Base-by-base conservation (phyloP, 2,888 invertebrate species). In the Philereme transversata region DNA sequence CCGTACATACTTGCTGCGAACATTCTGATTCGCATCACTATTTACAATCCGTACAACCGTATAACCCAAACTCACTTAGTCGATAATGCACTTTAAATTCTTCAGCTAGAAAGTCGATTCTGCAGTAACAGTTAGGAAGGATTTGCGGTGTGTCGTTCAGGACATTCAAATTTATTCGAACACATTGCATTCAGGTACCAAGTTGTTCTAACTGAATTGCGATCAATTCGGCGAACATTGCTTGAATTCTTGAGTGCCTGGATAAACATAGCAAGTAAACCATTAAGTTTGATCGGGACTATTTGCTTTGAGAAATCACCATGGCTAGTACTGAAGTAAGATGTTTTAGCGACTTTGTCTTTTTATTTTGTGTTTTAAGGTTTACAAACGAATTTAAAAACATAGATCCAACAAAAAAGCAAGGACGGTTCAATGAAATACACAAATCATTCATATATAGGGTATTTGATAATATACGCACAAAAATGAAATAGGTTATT, bases 21-120 rank as follows among this genome's bases (percentile, higher is more conserved):
- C 87, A 90, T 83, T 81, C 83, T 85, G 90, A 90, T 91, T 90
- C 83, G 76, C 87, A 90, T 91, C 88, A 83, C 80, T 75, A 76
- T 61, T 65, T 60, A 8, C 55, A 60, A 57, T 62, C 67, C 51
- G 65, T 76, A 83, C 80, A 69, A 72, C 63, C 74, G 64, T 73
- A 74, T 64, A 68, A 41, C 49, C 59, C 57, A 49, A 4, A 9
- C 8, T n/a, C 3, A 5, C 7, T 8, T 58, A 55, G 47, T 4
- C 10, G 0, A 81, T 72, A 73, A 51, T 69, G 33, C 49, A 68
- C 70, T 71, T 68, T 79, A 76, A 6, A 7, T 0, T 0, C 0
- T 5, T 22, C 9, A 1, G 0, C 0, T 0, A 6, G 73, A 81
- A 58, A 60, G 74, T 63, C 36, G 10, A 62, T 48, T 67, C 63